phyloP scores from a whole-genome alignment of 2,113 vertebrate genomes.

The Centrocercus urophasianus region DNA sequence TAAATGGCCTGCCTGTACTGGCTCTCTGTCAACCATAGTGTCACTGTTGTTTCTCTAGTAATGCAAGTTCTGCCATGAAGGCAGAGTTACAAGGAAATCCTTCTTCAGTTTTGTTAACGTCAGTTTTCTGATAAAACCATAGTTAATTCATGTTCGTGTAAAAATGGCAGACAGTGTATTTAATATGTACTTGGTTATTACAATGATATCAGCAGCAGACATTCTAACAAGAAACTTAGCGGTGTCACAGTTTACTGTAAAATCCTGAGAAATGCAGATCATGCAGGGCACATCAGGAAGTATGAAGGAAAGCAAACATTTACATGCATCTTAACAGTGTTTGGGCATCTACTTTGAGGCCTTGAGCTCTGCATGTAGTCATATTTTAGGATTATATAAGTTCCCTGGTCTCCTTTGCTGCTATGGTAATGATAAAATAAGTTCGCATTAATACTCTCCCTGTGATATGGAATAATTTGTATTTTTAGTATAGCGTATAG shows the following conservation, averaged over 20 bases:
- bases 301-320: neutral
- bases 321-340: neutral
- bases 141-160: rapidly evolving
- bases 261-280: neutral
- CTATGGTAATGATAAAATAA: neutral
- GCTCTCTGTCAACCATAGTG: neutral
- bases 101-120: neutral
- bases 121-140: neutral
- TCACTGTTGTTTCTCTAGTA: neutral
- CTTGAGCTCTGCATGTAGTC: rapidly evolving
- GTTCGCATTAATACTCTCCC: neutral
- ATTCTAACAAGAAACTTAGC: neutral
- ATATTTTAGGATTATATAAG: neutral
- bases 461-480: neutral
- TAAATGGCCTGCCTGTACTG: neutral
- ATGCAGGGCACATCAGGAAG: neutral
- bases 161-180: neutral
- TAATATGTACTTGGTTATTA: neutral
- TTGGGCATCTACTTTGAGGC: neutral
- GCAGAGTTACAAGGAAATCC: neutral
- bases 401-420: neutral
- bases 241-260: neutral
- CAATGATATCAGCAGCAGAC: neutral
- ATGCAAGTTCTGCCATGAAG: neutral
- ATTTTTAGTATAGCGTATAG: neutral